Evolutionary conservation across 2,888 invertebrate genomes (phyloP), one percentile per base, ranked within the genome.

Genomic region (Adelognathus sp.): DNA sequence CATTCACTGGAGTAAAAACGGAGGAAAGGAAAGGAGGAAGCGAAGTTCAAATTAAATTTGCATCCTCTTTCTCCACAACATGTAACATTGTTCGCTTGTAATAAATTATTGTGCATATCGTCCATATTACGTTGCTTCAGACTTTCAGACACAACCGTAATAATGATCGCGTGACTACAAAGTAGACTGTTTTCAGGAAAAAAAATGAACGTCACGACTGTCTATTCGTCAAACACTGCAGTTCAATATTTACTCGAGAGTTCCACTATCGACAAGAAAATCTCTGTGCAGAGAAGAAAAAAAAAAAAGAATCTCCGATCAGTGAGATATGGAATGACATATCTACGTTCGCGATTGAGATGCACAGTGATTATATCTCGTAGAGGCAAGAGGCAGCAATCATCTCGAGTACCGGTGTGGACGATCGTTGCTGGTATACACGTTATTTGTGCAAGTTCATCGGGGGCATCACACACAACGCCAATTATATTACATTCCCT

Each of bases 401-500:
- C 27, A 61, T 41, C 18, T 6, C 2, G 54, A 33, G 36, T 52
- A 54, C 39, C 54, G 18, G 54, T 56, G 61, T 50, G 21, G 70
- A 63, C 16, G 56, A 36, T 33, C 36, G 33, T 29, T 24, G 46
- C 24, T 21, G 24, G 46, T 24, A 54, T 18, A 41, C 29, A 36
- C 2, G 63, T 36, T 56, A 69, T 64, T 69, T 58, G 63, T 46
- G 73, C 56, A 74, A 69, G 63, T 69, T 78, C 69, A 74, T 58
- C 67, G 77, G 18, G 63, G 18, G 63, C 54, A 24, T 11, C 24
- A 33, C 61, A 7, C 11, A n/a, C 56, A 29, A 44, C 73, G 54
- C 58, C 63, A 78, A 78, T 74, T 74, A 74, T 58, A 39, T 33
- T 69, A 60, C 44, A 33, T 63, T 24, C 14, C 24, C 4, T 7